Conservation (phyloP, 2,888 invertebrate species). For the Gonocerus acuteangulatus region DNA sequence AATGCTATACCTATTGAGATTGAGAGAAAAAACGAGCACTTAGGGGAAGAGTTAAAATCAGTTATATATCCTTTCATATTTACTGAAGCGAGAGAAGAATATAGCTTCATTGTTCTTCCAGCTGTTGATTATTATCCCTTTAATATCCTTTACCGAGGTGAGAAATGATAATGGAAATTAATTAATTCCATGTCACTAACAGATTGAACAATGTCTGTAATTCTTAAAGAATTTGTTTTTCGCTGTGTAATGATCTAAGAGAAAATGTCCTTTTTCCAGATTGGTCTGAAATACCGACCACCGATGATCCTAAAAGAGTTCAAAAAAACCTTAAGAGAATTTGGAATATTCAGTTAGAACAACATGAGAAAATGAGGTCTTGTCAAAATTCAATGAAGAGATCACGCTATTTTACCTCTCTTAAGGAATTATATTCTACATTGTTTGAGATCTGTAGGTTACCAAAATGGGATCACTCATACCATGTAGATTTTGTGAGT, state of each 20-base stretch:
- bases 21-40: neutral
- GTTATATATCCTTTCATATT: neutral
- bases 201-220: too few species aligned
- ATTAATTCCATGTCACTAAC: too few species aligned
- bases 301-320: neutral
- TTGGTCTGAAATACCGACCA: constrained; percentile 1
- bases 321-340: neutral
- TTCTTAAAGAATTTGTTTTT: too few species aligned
- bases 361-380: too few species aligned
- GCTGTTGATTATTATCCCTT: constrained; percentile 7
- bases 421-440: neutral
- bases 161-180: too few species aligned
- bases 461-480: constrained; percentile 4
- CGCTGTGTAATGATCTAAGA: too few species aligned
- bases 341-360: constrained; percentile 5
- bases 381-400: neutral
- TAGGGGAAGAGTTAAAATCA: constrained; percentile 5
- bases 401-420: constrained; percentile 14
- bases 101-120: constrained; percentile 6
- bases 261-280: too few species aligned
- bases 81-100: neutral
- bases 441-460: constrained; percentile 8
- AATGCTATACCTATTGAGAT: too few species aligned
- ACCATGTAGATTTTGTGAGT: too few species aligned
- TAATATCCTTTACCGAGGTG: constrained; percentile 16